These are phyloP conservation scores for Onchidella celtica DNA, from an alignment of 2,888 invertebrate species.

Conservation along the genomic window DNA sequence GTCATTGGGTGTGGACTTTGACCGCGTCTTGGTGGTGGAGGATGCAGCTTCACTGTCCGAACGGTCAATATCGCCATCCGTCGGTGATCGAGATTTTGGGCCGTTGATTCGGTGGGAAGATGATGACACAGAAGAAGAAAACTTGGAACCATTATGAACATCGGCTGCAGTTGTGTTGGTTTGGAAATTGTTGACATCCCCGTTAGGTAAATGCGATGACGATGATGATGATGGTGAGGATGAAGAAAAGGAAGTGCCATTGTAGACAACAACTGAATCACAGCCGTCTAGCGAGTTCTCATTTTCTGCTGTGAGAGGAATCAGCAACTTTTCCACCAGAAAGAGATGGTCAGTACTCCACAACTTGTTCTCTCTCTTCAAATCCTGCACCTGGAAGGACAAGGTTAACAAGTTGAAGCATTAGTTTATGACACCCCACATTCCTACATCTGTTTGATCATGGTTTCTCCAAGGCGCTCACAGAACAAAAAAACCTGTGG, in stretches of 20 bases:
- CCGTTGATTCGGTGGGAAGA: background rate
- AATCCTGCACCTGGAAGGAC: conserved; percentile 91
- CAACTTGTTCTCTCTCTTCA: conserved; percentile 92
- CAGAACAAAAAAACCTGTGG: background rate
- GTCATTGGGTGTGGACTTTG: conserved; percentile 63
- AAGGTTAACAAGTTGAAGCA: no score
- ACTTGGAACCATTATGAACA: no score
- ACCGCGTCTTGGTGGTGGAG: conserved; percentile 39
- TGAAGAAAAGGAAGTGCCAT: conserved; percentile 14
- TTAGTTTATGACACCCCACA: no score
- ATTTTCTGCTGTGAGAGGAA: conserved; percentile 83
- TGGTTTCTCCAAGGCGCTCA: no score
- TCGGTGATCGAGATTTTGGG: background rate
- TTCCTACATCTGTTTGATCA: no score
- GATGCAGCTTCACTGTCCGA: background rate
- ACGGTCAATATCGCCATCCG: background rate
- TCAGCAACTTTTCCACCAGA: conserved; percentile 91
- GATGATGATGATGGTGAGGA: conserved; percentile 20
- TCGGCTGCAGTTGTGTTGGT: background rate
- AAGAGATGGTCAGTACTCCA: conserved; percentile 97
- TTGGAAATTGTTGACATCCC: background rate
- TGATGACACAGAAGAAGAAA: background rate
- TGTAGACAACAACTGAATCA: conserved; percentile 37
- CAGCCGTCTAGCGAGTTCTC: conserved; percentile 51
- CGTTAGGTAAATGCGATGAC: conserved; percentile 30